Evolutionary conservation across 23 tunicate genomes (phyloP).

Genomic region (Phallusia fumigata): DNA sequence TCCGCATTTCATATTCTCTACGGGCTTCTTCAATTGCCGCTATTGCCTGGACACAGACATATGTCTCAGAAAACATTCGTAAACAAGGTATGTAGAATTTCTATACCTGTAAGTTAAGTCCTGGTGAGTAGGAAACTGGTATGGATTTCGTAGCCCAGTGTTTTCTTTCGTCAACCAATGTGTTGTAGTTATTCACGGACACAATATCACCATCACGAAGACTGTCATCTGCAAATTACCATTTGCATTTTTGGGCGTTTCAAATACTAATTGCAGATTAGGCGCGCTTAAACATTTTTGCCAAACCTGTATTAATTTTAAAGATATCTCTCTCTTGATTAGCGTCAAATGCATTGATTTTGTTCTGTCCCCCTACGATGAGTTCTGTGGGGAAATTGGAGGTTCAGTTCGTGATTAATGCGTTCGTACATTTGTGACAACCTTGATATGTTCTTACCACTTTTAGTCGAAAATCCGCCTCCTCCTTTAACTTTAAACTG

Average conservation of each 20-base stretch:
- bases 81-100: background rate
- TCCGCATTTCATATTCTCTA: slow-evolving; percentile 77
- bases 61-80: no score
- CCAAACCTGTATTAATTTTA: slow-evolving; percentile 57
- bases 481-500: background rate
- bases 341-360: background rate
- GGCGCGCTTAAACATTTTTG: background rate
- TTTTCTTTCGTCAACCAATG: slow-evolving; percentile 22
- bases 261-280: no score
- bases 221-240: slow-evolving; percentile 3
- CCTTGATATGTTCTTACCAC: background rate
- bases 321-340: slow-evolving; percentile 49
- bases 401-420: no score
- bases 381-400: background rate
- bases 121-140: slow-evolving; percentile 33
- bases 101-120: slow-evolving; percentile 39
- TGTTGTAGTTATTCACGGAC: slow-evolving; percentile 31
- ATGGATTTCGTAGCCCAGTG: slow-evolving; percentile 46
- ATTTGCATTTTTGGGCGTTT: background rate
- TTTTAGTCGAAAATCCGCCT: background rate
- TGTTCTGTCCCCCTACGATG: background rate
- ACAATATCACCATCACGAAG: slow-evolving; percentile 66
- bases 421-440: no score
- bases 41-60: slow-evolving; percentile 33
- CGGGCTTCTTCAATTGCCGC: slow-evolving; percentile 73